Evolutionary conservation across 2,797 vertebrate genomes (phyloP).

Genomic region (Gouania willdenowi): DNA sequence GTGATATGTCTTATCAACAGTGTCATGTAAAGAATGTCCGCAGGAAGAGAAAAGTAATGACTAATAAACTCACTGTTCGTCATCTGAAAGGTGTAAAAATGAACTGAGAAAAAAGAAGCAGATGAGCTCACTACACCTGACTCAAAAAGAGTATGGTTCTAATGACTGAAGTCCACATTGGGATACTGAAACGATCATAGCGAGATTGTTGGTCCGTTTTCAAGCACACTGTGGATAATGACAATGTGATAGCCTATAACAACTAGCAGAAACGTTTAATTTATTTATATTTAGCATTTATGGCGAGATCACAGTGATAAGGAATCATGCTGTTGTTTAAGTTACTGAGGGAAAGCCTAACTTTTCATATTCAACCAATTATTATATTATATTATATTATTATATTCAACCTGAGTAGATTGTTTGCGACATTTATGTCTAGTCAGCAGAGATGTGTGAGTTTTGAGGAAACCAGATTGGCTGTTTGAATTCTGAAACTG

Average conservation of each 20-base stretch:
- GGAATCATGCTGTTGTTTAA: too few relatives aligned
- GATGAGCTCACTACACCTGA: constrained; percentile 56
- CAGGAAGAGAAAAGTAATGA: constrained; percentile 12
- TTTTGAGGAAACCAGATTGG: background rate
- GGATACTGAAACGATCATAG: constrained; percentile 53
- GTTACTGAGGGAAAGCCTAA: too few relatives aligned
- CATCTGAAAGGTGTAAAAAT: constrained; percentile 17
- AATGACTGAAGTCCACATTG: constrained; percentile 43
- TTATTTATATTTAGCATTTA: too few relatives aligned
- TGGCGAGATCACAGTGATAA: too few relatives aligned
- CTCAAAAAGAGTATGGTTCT: constrained; percentile 54
- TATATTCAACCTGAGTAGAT: too few relatives aligned
- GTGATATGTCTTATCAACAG: constrained; percentile 36
- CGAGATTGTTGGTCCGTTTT: constrained; percentile 54
- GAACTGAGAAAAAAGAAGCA: background rate
- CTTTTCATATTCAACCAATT: too few relatives aligned
- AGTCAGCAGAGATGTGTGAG: background rate
- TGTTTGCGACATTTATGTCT: too few relatives aligned
- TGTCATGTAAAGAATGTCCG: constrained; percentile 32
- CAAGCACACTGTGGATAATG: constrained; percentile 50
- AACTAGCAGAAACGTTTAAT: too few relatives aligned
- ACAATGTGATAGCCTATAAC: too few relatives aligned
- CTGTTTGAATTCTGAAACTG: background rate
- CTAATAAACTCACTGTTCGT: constrained; percentile 13
- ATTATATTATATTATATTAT: too few relatives aligned